Conservation (phyloP, 2,113 vertebrate species). For the Sinocyclocheilus rhinocerous region DNA sequence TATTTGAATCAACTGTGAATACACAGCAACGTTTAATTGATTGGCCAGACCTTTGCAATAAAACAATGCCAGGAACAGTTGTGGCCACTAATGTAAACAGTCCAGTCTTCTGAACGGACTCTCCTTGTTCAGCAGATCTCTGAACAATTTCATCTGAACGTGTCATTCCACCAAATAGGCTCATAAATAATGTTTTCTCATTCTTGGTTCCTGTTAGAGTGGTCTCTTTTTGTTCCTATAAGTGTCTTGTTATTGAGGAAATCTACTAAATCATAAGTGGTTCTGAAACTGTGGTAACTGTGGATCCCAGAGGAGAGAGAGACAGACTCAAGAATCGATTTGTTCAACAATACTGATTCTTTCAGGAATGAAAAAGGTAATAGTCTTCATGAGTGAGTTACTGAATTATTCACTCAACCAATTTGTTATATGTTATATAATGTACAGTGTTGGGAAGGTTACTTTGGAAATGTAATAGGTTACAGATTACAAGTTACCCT, state of each 20-base stretch:
- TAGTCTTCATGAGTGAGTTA: not conserved
- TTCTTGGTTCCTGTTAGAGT: not conserved
- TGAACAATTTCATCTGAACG: not conserved
- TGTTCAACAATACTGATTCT: not conserved
- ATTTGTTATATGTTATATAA: not conserved
- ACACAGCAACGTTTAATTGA: conserved; percentile 21
- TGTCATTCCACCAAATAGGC: not conserved
- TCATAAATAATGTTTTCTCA: not conserved
- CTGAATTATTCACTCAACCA: conserved; percentile 2
- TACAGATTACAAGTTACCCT: too few relatives aligned
- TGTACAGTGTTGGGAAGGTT: too few relatives aligned
- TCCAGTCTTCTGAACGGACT: not conserved
- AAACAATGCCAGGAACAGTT: conserved; percentile 45
- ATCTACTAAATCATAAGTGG: not conserved
- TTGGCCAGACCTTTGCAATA: conserved; percentile 34
- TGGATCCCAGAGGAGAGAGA: not conserved
- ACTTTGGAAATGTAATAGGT: too few relatives aligned
- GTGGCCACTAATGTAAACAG: conserved; percentile 30
- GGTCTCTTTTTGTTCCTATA: not conserved
- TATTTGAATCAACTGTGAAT: conserved; percentile 48
- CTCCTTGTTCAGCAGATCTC: conserved; percentile 8
- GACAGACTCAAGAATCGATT: not conserved
- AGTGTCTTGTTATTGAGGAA: not conserved
- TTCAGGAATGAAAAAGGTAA: not conserved
- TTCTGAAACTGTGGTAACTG: not conserved